Evolutionary conservation across 2,888 invertebrate species (phyloP), one percentile per base, ranked within the genome.

Genomic region (Drosophila engyochracea): DNA sequence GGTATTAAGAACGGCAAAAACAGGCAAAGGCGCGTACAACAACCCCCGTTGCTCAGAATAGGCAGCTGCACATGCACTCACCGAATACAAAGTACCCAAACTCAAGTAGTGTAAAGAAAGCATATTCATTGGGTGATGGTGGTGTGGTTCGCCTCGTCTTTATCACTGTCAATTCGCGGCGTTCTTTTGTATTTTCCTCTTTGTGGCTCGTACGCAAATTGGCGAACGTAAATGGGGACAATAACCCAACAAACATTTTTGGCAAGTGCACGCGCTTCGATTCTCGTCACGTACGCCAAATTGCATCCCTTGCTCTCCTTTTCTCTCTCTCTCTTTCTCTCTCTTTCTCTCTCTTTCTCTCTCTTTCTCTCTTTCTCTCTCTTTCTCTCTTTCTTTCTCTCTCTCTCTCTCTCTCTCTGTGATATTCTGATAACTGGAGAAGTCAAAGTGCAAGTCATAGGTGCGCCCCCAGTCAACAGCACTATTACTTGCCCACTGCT

Each of bases 171-270:
- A 68, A 70, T 64, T 67, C 63, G 52, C 61, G 19, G 22, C 63
- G 62, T 49, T 60, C 47, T 41, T 77, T 74, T 78, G 61, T 65
- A 71, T 80, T 82, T 80, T 77, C 66, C 67, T 78, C 84, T 86
- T 89, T 80, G 66, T 70, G 65, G 72, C 58, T 74, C 70, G 71
- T 76, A 83, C 80, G 85, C 77, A 86, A 85, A 86, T 85, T 89
- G 82, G 80, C 86, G 79, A 77, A 76, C 79, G 83, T 65, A 76
- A 83, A 74, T 64, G 82, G 73, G 85, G 85, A 80, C 85, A 82
- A 76, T 79, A 81, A 85, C 85, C 86, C 85, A 89, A 49, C 79
- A 74, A 83, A 83, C 86, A 86, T 70, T 81, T 83, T 89, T 74
- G 55, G 39, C 28, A 57, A 57, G 39, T 57, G 69, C 70, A 73